A percentile compares a stretch with the other conserved stretches of the same genome.
phyloP scores from a whole-genome alignment of 2,113 vertebrate species.

The Sclerurus mexicanus region DNA sequence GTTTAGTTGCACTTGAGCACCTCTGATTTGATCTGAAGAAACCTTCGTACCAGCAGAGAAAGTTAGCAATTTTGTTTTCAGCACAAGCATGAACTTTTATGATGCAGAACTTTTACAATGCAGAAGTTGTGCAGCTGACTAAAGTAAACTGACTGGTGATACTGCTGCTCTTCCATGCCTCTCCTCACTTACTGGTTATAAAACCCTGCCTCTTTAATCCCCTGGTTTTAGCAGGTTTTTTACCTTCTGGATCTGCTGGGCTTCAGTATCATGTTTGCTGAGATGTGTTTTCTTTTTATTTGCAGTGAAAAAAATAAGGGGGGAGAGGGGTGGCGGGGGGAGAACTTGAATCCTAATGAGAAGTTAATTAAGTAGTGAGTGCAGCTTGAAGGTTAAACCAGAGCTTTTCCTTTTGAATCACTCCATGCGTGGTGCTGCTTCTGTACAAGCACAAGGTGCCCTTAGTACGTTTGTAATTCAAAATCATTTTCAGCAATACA shows the following conservation, averaged over 20 bases:
- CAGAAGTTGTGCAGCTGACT: not conserved
- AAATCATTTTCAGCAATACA: not conserved
- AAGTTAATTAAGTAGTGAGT: not conserved
- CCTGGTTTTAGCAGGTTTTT: not conserved
- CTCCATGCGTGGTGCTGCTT: not conserved
- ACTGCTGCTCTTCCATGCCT: not conserved
- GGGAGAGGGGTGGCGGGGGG: fast-evolving
- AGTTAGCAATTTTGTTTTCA: not conserved
- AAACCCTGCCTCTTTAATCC: not conserved
- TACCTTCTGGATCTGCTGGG: not conserved
- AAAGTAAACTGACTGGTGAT: not conserved
- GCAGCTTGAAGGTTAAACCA: not conserved
- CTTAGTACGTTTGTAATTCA: not conserved
- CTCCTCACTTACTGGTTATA: not conserved
- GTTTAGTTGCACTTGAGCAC: not conserved
- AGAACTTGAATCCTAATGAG: not conserved
- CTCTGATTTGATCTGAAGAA: not conserved
- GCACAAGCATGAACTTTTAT: not conserved
- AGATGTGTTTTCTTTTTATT: not conserved
- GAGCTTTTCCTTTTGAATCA: not conserved
- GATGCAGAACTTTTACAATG: not conserved
- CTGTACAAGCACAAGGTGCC: not conserved
- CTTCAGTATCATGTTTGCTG: not conserved
- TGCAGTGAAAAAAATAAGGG: not conserved
- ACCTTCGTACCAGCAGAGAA: not conserved